Conservation (phyloP, 2,888 invertebrate genomes). For the Rhingia rostrata region DNA sequence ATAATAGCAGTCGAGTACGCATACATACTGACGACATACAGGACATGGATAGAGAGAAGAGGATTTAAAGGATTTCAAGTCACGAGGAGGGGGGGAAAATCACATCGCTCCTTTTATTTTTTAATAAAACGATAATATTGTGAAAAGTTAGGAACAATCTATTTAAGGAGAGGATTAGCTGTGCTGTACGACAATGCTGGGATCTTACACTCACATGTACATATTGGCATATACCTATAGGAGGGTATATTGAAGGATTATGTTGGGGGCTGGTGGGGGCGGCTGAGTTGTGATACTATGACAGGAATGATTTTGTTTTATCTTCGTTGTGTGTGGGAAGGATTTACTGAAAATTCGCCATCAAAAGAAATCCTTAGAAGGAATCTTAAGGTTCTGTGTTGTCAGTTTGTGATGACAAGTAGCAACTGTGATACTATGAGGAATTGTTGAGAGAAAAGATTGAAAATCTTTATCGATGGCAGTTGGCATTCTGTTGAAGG, state of each 20-base stretch:
- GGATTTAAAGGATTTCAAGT: conserved; percentile 67
- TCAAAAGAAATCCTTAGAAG: conserved; percentile 50
- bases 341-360: conserved; percentile 32
- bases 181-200: conserved; percentile 66
- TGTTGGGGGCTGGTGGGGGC: conserved; percentile 22
- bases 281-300: conserved; percentile 4
- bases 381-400: conserved; percentile 59
- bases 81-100: conserved; percentile 6
- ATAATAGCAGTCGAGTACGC: conserved; percentile 31
- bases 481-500: conserved; percentile 17
- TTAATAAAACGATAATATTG: conserved; percentile 74
- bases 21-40: neutral
- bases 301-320: conserved; percentile 38
- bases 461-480: conserved; percentile 45
- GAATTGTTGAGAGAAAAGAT: conserved; percentile 46
- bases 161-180: conserved; percentile 71
- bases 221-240: conserved; percentile 2
- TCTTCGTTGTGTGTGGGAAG: conserved; percentile 23
- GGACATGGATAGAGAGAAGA: conserved; percentile 39
- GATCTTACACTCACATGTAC: conserved; percentile 42
- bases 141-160: conserved; percentile 72
- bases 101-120: conserved; percentile 59
- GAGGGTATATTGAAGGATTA: conserved; percentile 39
- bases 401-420: conserved; percentile 47
- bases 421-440: conserved; percentile 25